Evolutionary conservation across 2,888 invertebrate species (phyloP), one percentile per base, ranked within the genome.

Genomic region (Drosophila maculinotata): DNA sequence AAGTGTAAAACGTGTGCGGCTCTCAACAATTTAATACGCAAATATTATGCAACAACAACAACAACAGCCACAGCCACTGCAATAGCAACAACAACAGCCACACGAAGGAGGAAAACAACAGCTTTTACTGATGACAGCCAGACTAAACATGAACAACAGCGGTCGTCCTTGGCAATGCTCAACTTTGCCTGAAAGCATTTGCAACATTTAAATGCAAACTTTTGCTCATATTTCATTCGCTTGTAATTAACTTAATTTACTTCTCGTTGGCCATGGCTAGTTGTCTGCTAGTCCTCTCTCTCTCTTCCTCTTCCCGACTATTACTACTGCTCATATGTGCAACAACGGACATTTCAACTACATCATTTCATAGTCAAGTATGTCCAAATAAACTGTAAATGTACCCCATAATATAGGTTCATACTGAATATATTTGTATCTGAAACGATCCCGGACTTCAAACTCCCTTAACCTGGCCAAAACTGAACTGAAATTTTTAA

Each of bases 181-280:
- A 51, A 69, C 69, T 69, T 71, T 44, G 58, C 77, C 71, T 65
- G 35, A 64, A 56, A 64, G 52, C 69, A 49, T 59, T 73, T 63
- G 58, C 49, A 63, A 59, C 74, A 79, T 79, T 81, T 73, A 49
- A 76, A 77, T 79, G 70, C 45, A 65, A 83, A 86, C 64, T 82
- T 85, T 82, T 73, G 20, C 73, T 57, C 77, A 82, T 82, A 82
- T 83, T 83, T 82, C 80, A 83, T 74, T 66, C 62, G 65, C 49
- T 52, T 73, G 64, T 70, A 82, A 82, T 82, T 82, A 86, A 76
- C 58, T 83, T 79, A 79, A 82, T 86, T 85, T 71, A 65, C 73
- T 81, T 58, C 72, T 48, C 53, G 44, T 42, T 41, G 30, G 12
- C 47, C 26, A 38, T 33, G n/a, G 15, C 48, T 26, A 7, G n/a